Evolutionary conservation across 2,113 vertebrate genomes (phyloP).

Genomic region (Phrynocephalus versicolor): DNA sequence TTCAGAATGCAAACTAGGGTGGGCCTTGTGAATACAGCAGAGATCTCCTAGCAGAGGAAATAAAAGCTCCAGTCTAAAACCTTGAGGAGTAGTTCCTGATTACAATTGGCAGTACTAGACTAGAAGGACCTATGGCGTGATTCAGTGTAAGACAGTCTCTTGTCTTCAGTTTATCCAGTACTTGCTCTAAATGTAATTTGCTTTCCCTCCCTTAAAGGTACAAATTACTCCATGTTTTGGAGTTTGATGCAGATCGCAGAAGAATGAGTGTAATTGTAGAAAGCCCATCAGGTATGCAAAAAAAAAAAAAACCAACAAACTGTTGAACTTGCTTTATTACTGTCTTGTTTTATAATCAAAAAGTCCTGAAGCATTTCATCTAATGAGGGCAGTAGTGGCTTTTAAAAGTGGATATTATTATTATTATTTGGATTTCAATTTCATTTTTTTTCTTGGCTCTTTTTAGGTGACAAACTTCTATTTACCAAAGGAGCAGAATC

Average conservation of each 20-base stretch:
- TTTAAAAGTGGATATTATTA: constrained; percentile 12
- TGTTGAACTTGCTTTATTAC: neutral
- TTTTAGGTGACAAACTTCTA: constrained; percentile 86
- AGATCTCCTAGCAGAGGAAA: no score
- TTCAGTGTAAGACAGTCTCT: no score
- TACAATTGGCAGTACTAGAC: no score
- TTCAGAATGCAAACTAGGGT: no score
- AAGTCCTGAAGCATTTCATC: neutral
- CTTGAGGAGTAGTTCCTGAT: no score
- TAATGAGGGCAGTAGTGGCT: constrained; percentile 1
- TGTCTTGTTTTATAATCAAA: neutral
- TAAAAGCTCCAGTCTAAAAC: no score
- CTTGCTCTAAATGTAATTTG: neutral
- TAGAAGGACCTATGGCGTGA: no score
- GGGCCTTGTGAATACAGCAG: no score
- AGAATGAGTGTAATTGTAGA: constrained; percentile 97
- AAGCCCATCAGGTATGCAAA: constrained; percentile 83
- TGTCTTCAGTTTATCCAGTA: neutral
- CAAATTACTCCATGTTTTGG: constrained; percentile 91
- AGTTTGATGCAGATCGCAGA: constrained; percentile 93
- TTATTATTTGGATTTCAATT: constrained; percentile 24
- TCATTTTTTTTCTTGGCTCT: neutral
- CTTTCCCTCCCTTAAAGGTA: constrained; percentile 73
- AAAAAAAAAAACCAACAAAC: no score
- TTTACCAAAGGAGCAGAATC: constrained; percentile 98